These are phyloP conservation scores for Nebria salina DNA, from an alignment of 2,888 invertebrate genomes.

Conservation along the genomic window DNA sequence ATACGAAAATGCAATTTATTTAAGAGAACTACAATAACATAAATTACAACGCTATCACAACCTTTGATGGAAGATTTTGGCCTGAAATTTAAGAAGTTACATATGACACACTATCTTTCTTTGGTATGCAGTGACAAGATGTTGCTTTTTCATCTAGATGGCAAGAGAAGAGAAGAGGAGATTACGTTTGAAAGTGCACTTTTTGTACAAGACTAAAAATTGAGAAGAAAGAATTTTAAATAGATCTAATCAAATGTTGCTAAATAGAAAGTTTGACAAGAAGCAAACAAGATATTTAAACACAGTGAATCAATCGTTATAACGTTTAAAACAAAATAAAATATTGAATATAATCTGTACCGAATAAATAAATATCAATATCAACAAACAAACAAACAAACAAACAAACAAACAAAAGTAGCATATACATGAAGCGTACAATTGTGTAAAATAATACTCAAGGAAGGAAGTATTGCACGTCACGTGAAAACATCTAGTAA, in stretches of 20 bases:
- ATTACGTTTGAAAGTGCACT: slow-evolving; percentile 30
- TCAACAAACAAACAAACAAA: slow-evolving; percentile 53
- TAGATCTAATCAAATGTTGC: slow-evolving; percentile 12
- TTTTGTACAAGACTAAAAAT: slow-evolving; percentile 5
- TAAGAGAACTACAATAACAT: slow-evolving; percentile 52
- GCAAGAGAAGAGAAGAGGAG: slow-evolving; percentile 42
- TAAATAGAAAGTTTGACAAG: background rate
- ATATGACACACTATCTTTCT: slow-evolving; percentile 61
- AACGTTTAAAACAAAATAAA: background rate
- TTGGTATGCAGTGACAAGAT: slow-evolving; percentile 60
- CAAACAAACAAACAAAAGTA: slow-evolving; percentile 54
- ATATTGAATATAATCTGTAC: slow-evolving; percentile 50
- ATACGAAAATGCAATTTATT: slow-evolving; percentile 32
- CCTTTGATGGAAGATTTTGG: slow-evolving; percentile 64
- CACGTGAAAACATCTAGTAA: slow-evolving; percentile 46
- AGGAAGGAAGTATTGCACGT: slow-evolving; percentile 61
- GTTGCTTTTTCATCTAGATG: slow-evolving; percentile 37
- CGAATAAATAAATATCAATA: slow-evolving; percentile 52
- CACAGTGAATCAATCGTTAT: background rate
- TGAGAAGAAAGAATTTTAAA: slow-evolving; percentile 1
- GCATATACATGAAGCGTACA: slow-evolving; percentile 49
- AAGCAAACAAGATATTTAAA: background rate
- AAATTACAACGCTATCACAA: slow-evolving; percentile 62
- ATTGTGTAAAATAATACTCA: slow-evolving; percentile 58
- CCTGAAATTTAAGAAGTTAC: slow-evolving; percentile 55